These are phyloP conservation scores for Caretta caretta DNA, from an alignment of 2,113 vertebrate species.

Conservation along the genomic window DNA sequence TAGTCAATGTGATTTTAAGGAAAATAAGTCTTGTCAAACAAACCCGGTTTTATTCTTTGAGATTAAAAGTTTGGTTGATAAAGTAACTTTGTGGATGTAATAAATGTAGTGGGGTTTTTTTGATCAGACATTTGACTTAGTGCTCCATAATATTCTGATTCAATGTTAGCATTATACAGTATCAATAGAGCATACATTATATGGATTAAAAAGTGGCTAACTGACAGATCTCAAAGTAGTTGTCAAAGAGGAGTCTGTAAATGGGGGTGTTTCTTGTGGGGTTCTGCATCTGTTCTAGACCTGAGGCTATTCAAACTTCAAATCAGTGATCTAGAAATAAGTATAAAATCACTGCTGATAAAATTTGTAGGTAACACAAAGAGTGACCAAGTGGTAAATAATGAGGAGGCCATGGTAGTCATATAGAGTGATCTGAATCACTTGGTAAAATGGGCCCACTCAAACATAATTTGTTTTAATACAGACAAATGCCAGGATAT, in stretches of 20 bases:
- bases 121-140: neutral
- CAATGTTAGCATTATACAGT: neutral
- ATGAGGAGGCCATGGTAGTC: neutral
- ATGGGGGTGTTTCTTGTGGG: neutral
- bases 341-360: neutral
- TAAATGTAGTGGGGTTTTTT: neutral
- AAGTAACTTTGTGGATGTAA: neutral
- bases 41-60: neutral
- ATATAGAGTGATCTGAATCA: neutral
- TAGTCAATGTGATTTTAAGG: neutral
- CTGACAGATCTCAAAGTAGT: neutral
- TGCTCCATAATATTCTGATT: neutral
- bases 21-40: neutral
- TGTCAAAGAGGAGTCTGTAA: neutral
- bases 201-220: too few species aligned
- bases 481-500: neutral
- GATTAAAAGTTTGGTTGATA: neutral
- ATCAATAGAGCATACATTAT: neutral
- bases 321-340: neutral
- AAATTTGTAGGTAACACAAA: neutral
- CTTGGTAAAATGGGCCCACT: neutral
- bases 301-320: neutral
- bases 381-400: neutral
- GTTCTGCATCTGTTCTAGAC: neutral
- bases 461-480: neutral